Conservation (phyloP, 1,140 invertebrate species). For the Dolichoris vasculosae region DNA sequence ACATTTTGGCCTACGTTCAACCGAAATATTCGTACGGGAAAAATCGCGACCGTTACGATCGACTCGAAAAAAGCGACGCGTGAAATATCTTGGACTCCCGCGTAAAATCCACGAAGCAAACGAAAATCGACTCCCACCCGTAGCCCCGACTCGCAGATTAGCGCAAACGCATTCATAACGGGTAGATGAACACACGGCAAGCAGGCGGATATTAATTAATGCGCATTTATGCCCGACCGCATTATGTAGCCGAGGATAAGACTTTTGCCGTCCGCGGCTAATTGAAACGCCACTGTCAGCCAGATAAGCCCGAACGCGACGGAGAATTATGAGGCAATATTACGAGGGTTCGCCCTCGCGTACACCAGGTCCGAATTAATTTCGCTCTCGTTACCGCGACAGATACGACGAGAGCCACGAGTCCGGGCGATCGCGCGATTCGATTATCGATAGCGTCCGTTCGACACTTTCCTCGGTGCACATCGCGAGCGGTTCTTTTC, state of each 20-base stretch:
- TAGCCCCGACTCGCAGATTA: neutral
- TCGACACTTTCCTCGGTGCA: neutral
- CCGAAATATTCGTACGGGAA: too few species aligned
- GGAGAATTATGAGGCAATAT: conserved; percentile 64
- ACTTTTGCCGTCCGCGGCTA: conserved; percentile 62
- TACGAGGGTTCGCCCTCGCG: conserved; percentile 56
- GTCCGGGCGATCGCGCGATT: conserved; percentile 41
- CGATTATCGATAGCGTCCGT: conserved; percentile 52
- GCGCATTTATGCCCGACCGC: conserved; percentile 61
- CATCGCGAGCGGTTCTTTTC: neutral
- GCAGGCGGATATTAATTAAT: conserved; percentile 60
- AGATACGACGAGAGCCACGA: neutral
- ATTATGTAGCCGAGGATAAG: conserved; percentile 58
- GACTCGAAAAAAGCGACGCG: neutral
- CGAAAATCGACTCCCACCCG: neutral
- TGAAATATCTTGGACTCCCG: neutral
- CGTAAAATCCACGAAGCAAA: too few species aligned
- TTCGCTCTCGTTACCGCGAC: conserved; percentile 48
- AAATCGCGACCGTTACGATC: neutral
- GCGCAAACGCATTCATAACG: neutral
- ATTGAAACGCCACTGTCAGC: conserved; percentile 64
- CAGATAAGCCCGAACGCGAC: conserved; percentile 62
- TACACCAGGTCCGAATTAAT: conserved; percentile 60
- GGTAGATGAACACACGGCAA: neutral
- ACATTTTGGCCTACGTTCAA: too few species aligned